Conservation (phyloP, 2,797 vertebrate species). For the Epinephelus coioides region DNA sequence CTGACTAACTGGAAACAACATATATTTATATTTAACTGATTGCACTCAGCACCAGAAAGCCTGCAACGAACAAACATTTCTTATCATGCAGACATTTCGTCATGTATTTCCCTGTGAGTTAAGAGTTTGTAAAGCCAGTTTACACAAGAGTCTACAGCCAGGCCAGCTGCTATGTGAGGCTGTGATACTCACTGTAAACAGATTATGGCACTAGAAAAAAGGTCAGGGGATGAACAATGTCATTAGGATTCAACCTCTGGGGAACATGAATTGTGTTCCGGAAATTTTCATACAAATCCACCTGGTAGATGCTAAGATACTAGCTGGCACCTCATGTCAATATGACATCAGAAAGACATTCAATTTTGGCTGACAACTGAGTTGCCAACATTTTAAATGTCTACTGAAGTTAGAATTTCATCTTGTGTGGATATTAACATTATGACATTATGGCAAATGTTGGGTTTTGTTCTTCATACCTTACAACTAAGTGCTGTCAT, state of each 20-base stretch:
- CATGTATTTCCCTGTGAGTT: neutral
- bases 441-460: no score
- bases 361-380: no score
- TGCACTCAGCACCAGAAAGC: neutral
- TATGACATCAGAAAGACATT: no score
- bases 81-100: neutral
- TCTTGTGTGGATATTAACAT: no score
- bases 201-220: neutral
- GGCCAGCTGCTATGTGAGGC: neutral
- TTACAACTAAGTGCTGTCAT: no score
- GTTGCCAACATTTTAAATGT: no score
- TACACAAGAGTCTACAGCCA: neutral
- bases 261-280: neutral
- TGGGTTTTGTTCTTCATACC: no score
- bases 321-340: no score
- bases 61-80: neutral
- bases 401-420: no score
- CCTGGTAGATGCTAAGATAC: no score
- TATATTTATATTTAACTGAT: conserved; percentile 10
- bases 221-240: neutral
- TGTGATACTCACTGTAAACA: neutral
- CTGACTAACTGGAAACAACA: neutral
- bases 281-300: neutral
- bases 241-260: neutral
- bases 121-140: neutral